Evolutionary conservation across 2,888 invertebrate species (phyloP), one percentile per base, ranked within the genome.

Genomic region (Catocala fraxini): DNA sequence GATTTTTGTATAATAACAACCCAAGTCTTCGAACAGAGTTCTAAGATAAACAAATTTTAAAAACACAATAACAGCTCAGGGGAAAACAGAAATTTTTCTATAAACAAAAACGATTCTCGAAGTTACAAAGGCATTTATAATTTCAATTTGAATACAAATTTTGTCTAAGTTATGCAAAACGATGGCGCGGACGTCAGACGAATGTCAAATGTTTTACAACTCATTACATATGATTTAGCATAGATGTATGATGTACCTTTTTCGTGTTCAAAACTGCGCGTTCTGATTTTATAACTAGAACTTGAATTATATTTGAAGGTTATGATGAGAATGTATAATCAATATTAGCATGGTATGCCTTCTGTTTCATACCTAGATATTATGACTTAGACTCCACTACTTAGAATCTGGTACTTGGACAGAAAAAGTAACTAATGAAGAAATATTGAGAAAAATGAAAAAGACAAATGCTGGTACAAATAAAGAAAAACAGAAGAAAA

Each of bases 131-230:
- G 15, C 56, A 48, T 49, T 41, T 41, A 34, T 56, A 51, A 51
- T 68, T 62, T 62, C 52, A 68, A 75, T 73, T 68, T 68, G 65
- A 73, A 71, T 72, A 75, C 58, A 62, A 75, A 73, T 69, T 54
- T 46, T 56, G 43, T 59, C 56, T 61, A 61, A 70, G 48, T 64
- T 73, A 73, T 75, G 63, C 72, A 61, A 65, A 75, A 52, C 56
- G 52, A 52, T 51, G 51, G 11, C 4, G 10, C n/a, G 47, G 39
- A 65, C 54, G 59, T 12, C 10, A 6, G 45, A 48, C 46, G 57
- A 68, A 59, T 71, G 63, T 51, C 56, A 65, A 61, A 53, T 33
- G 7, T 6, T 12, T 51, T 61, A 33, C 59, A 49, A 10, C 53
- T 63, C 63, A 68, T 65, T 46, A 65, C 48, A 58, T 25, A 59